These are phyloP conservation scores for Uropsilus gracilis DNA, from an alignment of 2,113 vertebrate genomes.

Conservation along the genomic window DNA sequence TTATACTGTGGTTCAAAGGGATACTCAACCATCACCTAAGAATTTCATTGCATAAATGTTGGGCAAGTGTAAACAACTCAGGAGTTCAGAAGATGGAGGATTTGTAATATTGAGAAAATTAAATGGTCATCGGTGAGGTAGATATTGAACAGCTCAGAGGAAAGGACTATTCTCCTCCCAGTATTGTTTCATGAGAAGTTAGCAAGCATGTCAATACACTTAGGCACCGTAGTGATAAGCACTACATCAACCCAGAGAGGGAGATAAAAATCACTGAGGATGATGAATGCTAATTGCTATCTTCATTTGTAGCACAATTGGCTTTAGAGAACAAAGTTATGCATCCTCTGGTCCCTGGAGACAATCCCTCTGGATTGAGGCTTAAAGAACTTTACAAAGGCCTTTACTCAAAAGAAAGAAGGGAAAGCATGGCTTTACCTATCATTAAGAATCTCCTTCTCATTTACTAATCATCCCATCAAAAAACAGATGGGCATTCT, in stretches of 20 bases:
- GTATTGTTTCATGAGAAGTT: constrained; percentile 29
- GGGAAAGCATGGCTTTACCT: background rate
- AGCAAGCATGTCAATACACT: background rate
- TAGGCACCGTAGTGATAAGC: constrained; percentile 37
- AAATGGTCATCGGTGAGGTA: background rate
- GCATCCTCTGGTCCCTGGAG: constrained; percentile 28
- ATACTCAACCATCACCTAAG: background rate
- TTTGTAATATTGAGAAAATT: background rate
- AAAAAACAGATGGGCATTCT: constrained; percentile 55
- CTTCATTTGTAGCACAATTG: constrained; percentile 65
- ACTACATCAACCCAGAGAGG: constrained; percentile 44
- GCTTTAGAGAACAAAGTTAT: constrained; percentile 64
- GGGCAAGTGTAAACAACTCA: background rate
- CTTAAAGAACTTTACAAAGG: constrained; percentile 37
- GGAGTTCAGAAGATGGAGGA: background rate
- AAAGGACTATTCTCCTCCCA: background rate
- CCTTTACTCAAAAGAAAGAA: constrained; percentile 34
- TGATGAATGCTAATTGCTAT: constrained; percentile 63
- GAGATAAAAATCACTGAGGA: constrained; percentile 62
- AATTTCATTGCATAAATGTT: background rate
- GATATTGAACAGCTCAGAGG: background rate
- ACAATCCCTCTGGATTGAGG: background rate
- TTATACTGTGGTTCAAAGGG: background rate
- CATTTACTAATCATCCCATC: constrained; percentile 55
- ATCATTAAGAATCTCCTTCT: constrained; percentile 20